Percentiles rank a stretch among this genome's conserved stretches.
Evolutionary conservation across 2,888 invertebrate genomes (phyloP).

Genomic region (Drosophila nigricruria): DNA sequence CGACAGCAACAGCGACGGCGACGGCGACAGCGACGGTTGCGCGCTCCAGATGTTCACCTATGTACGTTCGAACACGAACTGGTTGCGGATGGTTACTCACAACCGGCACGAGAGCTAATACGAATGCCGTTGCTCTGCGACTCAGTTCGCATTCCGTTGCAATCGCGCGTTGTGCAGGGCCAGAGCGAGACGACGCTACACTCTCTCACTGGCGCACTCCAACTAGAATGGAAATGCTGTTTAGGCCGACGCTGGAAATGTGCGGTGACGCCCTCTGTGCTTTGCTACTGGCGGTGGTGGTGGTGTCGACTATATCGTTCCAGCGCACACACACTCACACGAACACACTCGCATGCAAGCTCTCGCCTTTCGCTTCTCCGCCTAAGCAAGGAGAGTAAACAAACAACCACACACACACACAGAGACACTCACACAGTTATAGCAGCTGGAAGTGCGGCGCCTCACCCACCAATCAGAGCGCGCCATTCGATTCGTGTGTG

Average conservation of each 20-base stretch:
- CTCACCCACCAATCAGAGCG: slow-evolving; percentile 57
- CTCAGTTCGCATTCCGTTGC: slow-evolving; percentile 70
- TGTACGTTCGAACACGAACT: slow-evolving; percentile 85
- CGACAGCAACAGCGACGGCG: slow-evolving; percentile 48
- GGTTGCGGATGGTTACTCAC: slow-evolving; percentile 73
- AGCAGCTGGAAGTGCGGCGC: slow-evolving; percentile 54
- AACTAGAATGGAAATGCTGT: slow-evolving; percentile 60
- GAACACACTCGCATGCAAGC: slow-evolving; percentile 6
- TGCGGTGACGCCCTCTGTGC: slow-evolving; percentile 53
- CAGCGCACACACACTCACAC: slow-evolving; percentile 35
- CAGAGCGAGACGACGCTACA: slow-evolving; percentile 59
- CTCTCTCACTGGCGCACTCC: slow-evolving; percentile 36
- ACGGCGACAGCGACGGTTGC: slow-evolving; percentile 51
- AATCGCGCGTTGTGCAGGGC: slow-evolving; percentile 39
- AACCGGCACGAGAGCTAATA: slow-evolving; percentile 64
- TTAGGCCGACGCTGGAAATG: slow-evolving; percentile 45
- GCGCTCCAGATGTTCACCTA: slow-evolving; percentile 83
- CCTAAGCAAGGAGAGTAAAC: slow-evolving; percentile 55
- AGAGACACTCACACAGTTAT: slow-evolving; percentile 6
- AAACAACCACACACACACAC: slow-evolving; percentile 11
- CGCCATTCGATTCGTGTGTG: slow-evolving; percentile 46
- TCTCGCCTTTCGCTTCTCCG: slow-evolving; percentile 37
- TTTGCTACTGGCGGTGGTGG: slow-evolving; percentile 56
- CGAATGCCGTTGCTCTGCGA: slow-evolving; percentile 68
- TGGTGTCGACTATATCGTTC: slow-evolving; percentile 44